Evolutionary conservation across 2,113 vertebrate genomes (phyloP).

Genomic region (Pteropus alecto): DNA sequence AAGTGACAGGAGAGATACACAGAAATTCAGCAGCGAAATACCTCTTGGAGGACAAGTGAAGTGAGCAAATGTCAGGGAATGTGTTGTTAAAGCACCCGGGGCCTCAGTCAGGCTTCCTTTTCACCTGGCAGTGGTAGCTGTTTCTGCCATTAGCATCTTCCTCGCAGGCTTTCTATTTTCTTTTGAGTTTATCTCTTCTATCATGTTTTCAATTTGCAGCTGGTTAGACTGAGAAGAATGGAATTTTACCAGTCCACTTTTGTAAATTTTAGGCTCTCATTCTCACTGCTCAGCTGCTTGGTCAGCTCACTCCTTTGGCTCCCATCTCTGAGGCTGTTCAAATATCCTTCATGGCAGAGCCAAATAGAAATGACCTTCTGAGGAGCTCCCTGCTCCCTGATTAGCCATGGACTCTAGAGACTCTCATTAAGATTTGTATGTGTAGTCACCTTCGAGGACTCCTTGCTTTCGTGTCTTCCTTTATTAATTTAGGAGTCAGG

Average conservation of each 20-base stretch:
- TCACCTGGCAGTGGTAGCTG: not conserved
- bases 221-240: not conserved
- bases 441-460: not conserved
- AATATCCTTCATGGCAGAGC: not conserved
- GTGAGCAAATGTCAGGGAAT: rapidly evolving
- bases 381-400: not conserved
- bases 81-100: not conserved
- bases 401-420: not conserved
- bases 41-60: not conserved
- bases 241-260: not conserved
- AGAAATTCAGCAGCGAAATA: not conserved
- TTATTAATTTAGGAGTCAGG: not conserved
- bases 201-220: not conserved
- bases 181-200: not conserved
- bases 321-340: not conserved
- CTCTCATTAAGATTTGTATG: not conserved
- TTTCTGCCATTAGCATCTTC: not conserved
- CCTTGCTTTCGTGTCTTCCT: not conserved
- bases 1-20: not conserved
- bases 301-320: not conserved
- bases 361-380: not conserved
- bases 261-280: not conserved
- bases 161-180: not conserved
- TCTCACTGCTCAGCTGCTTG: not conserved
- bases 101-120: not conserved